Evolutionary conservation across 2,888 invertebrate genomes (phyloP), one percentile per base, ranked within the genome.

Genomic region (Halocaridina rubra): DNA sequence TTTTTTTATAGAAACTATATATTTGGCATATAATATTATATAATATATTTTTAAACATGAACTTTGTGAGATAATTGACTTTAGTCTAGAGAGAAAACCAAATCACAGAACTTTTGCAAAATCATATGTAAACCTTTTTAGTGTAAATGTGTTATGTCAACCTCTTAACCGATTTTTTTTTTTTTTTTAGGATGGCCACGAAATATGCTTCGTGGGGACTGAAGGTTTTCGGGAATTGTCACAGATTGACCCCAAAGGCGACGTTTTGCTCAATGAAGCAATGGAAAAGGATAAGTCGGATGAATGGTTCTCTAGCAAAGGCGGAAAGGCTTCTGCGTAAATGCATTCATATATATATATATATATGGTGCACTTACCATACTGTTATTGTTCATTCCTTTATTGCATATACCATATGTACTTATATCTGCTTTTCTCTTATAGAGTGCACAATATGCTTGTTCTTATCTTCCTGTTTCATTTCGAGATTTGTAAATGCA

Each of bases 151-250:
- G 46, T 46, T 46, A 46, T 13, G 46, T 46, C 13, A 13, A 46
- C 46, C 46, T 13, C 10, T 13, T 46, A 13, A 8, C 22, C 10
- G 61, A 61, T 59, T 67, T 74, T 59, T 29, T 22, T 3, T 19
- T 69, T 22, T 4, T 30, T 71, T 59, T 39, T 89, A 94, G 94
- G 97, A 98, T 92, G 96, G 94, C 0, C 98, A 98, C 91, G 99
- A 99, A 93, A 99, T 99, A 88, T 99, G 99, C 91, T 98, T 98
- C 91, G 99, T 99, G 4, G 98, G 98, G 88, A 98, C 98, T 89
- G 98, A 98, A 92, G 97, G 95, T 53, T 99, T 98, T 92, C 92
- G 95, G 5, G 93, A 97, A 89, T 92, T 99, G 57, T 98, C 98
- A 0, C 93, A 95, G 89, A 93, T 96, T 2, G 98, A 99, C 90